Conservation (phyloP, 2,113 vertebrate genomes). For the Acrocephalus kingi region DNA sequence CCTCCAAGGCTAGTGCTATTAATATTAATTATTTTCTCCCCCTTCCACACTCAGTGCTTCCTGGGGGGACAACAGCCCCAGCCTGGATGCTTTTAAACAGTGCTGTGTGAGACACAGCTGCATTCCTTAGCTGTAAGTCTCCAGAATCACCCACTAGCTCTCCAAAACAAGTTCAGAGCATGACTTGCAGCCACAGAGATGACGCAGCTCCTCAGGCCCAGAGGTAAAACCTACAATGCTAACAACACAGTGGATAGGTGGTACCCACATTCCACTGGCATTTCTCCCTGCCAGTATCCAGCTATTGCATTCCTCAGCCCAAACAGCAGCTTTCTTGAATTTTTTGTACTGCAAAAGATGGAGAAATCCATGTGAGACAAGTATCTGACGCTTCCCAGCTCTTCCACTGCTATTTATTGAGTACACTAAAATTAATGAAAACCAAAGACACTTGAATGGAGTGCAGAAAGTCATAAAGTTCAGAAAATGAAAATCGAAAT, state of each 20-base stretch:
- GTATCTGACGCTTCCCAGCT: neutral
- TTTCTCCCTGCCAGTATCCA: neutral
- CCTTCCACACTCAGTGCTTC: neutral
- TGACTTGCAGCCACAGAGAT: neutral
- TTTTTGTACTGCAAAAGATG: neutral
- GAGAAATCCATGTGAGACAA: neutral
- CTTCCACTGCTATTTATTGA: slow-evolving; percentile 7
- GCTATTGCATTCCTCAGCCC: slow-evolving; percentile 12
- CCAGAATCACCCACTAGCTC: neutral
- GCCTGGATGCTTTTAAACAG: neutral
- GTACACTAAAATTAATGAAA: slow-evolving; percentile 29
- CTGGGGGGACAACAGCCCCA: neutral
- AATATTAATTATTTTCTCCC: neutral
- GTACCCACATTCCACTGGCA: neutral
- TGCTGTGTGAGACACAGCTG: neutral
- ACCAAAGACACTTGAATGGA: neutral
- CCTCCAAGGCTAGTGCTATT: neutral
- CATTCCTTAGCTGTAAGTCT: neutral
- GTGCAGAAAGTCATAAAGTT: neutral
- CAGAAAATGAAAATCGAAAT: slow-evolving; percentile 7
- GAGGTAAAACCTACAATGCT: neutral
- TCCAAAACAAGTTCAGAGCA: slow-evolving; percentile 12
- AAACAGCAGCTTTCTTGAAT: neutral
- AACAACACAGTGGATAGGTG: neutral
- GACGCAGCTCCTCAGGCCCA: neutral